These are phyloP conservation scores for Micrasema longulum DNA, from an alignment of 1,140 invertebrate species.

Conservation along the genomic window DNA sequence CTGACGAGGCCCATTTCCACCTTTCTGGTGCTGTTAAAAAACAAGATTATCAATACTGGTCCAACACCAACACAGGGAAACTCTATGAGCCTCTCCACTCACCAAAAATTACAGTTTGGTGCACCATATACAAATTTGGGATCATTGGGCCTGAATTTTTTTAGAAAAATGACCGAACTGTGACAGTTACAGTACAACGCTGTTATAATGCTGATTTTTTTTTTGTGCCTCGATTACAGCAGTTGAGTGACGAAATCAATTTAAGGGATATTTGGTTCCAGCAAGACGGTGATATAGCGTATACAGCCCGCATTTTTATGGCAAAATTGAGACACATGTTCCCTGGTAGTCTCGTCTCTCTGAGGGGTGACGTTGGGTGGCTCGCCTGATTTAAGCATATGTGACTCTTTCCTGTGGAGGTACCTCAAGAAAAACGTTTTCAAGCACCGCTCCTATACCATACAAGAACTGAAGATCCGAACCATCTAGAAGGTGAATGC, in stretches of 20 bases:
- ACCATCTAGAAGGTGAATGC: neutral
- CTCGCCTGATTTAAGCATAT: neutral
- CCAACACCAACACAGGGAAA: too few relatives aligned
- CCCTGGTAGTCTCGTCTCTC: neutral
- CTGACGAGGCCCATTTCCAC: too few relatives aligned
- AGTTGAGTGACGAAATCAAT: neutral
- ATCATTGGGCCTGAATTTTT: neutral
- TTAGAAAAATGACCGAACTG: neutral
- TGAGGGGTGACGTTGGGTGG: neutral
- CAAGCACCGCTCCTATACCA: neutral
- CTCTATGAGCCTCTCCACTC: too few relatives aligned
- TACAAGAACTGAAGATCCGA: neutral
- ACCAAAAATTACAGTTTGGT: too few relatives aligned
- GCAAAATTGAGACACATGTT: constrained; percentile 2
- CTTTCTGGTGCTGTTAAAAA: too few relatives aligned
- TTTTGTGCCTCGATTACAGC: neutral
- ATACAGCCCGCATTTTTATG: neutral
- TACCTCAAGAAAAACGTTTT: neutral
- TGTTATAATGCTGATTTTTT: neutral
- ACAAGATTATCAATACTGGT: too few relatives aligned
- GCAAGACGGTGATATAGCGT: neutral
- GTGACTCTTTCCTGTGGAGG: neutral
- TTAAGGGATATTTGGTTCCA: neutral
- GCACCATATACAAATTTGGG: too few relatives aligned
- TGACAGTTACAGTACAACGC: too few relatives aligned